phyloP scores from a whole-genome alignment of 2,888 invertebrate genomes.

The Actias luna region DNA sequence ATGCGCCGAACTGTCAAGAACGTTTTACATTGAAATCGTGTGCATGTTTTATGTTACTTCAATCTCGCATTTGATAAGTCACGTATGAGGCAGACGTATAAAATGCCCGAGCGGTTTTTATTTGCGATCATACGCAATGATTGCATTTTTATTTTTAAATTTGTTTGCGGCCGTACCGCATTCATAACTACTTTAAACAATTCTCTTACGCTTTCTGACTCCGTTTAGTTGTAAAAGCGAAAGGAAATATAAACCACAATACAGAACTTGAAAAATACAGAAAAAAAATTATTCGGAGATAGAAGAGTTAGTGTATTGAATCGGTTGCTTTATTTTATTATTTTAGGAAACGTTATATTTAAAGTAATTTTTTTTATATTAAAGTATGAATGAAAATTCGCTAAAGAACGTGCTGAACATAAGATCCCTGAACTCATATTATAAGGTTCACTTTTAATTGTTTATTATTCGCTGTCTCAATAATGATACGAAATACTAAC shows the following conservation, averaged over 20 bases:
- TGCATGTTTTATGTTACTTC: constrained; percentile 1
- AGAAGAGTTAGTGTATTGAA: neutral
- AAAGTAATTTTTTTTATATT: too few species aligned
- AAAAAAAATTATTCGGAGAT: neutral
- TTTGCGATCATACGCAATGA: constrained; percentile 3
- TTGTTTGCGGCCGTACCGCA: neutral
- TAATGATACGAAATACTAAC: too few species aligned
- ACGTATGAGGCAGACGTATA: neutral
- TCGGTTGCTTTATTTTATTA: neutral
- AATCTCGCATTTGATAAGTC: constrained; percentile 3
- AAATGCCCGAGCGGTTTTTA: neutral
- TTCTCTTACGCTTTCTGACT: neutral
- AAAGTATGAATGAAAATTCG: too few species aligned
- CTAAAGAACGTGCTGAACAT: too few species aligned
- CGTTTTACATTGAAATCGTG: neutral
- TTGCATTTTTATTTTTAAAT: constrained; percentile 5
- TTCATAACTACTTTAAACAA: neutral
- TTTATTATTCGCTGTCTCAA: too few species aligned
- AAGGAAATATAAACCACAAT: neutral
- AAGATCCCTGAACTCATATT: too few species aligned
- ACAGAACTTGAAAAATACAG: too few species aligned
- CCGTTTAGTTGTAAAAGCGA: neutral
- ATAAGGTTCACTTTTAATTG: too few species aligned
- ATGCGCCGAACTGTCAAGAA: neutral
- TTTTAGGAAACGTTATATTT: too few species aligned